phyloP scores from a whole-genome alignment of 2,113 vertebrate genomes.

The Archilochus colubris region DNA sequence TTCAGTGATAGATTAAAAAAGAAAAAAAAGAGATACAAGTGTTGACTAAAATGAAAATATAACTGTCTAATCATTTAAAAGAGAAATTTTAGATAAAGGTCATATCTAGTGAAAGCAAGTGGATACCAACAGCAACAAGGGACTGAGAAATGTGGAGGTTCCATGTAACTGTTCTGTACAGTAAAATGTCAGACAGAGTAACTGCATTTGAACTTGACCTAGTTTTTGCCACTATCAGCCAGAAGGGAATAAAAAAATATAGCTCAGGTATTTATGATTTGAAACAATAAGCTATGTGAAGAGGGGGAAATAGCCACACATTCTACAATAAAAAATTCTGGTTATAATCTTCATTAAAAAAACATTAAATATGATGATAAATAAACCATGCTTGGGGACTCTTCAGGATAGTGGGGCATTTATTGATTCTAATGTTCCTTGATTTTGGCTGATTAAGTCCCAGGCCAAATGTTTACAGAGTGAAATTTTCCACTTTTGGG shows the following conservation, averaged over 20 bases:
- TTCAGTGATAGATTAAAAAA: neutral
- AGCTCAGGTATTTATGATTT: neutral
- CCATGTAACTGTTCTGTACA: neutral
- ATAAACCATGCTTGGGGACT: neutral
- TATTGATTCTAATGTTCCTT: neutral
- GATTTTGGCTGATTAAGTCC: neutral
- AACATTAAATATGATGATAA: neutral
- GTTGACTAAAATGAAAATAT: neutral
- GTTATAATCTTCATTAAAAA: neutral
- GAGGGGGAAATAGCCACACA: neutral
- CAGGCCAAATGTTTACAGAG: neutral
- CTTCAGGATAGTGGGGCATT: neutral
- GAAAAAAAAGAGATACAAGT: no score
- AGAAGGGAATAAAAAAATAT: neutral
- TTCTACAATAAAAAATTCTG: neutral
- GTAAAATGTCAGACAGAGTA: neutral
- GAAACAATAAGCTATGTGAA: neutral
- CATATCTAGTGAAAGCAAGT: neutral
- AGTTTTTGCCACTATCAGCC: neutral
- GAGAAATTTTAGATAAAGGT: neutral
- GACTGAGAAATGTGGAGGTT: neutral
- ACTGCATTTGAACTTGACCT: slow-evolving; percentile 36
- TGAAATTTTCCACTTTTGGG: neutral
- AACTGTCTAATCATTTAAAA: neutral
- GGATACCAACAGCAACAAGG: neutral